Percentiles rank a stretch among this genome's conserved stretches.
phyloP scores from a whole-genome alignment of 2,113 vertebrate genomes.

The Gallinago paraguaiae region DNA sequence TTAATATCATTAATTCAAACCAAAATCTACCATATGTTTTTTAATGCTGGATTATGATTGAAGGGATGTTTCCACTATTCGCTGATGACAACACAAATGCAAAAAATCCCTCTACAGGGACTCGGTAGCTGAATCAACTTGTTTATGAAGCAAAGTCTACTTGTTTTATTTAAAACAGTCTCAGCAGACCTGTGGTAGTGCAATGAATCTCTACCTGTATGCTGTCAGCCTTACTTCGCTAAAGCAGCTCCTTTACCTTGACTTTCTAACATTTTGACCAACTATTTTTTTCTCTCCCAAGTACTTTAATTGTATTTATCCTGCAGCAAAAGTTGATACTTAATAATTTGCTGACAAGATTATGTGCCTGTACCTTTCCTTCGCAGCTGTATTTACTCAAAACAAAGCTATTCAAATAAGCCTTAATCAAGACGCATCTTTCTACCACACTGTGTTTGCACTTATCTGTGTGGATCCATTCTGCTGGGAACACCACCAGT shows the following conservation, averaged over 20 bases:
- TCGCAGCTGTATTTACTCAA: slow-evolving; percentile 51
- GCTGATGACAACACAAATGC: not conserved
- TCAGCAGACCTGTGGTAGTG: slow-evolving; percentile 32
- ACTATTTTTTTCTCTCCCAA: not conserved
- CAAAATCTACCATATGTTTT: not conserved
- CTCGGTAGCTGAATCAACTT: slow-evolving; percentile 46
- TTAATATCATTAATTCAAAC: slow-evolving; percentile 2
- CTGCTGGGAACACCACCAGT: not conserved
- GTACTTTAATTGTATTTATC: not conserved
- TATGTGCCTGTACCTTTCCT: slow-evolving; percentile 5
- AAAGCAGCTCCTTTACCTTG: not conserved
- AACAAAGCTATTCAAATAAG: slow-evolving; percentile 34
- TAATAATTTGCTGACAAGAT: not conserved
- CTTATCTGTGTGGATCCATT: not conserved
- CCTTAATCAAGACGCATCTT: not conserved
- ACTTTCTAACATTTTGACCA: not conserved
- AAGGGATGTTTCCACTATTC: slow-evolving; percentile 41
- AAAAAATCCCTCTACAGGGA: slow-evolving; percentile 6
- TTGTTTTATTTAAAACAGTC: slow-evolving; percentile 61
- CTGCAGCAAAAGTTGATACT: not conserved
- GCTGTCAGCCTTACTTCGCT: slow-evolving; percentile 18
- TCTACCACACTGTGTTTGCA: not conserved
- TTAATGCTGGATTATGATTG: slow-evolving; percentile 37
- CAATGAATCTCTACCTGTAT: slow-evolving; percentile 24
- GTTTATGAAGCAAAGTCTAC: slow-evolving; percentile 60